Evolutionary conservation across 2,797 vertebrate species (phyloP), one percentile per base, ranked within the genome.

Genomic region (Peromyscus eremicus): DNA sequence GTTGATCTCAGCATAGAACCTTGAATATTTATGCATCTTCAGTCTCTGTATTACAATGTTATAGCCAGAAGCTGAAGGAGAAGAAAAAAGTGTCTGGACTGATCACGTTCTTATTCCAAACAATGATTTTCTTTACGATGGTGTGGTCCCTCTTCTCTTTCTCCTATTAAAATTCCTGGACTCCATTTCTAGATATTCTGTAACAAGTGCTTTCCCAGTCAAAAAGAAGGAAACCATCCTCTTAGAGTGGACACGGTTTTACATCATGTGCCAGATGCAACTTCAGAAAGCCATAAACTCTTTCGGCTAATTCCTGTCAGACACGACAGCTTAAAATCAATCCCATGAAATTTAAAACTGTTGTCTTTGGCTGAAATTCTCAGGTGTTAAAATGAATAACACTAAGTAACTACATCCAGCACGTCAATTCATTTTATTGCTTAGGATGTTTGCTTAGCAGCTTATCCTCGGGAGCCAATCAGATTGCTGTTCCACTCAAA

Each of bases 301-400:
- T 76, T 92, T 85, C 52, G 64, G 52, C 86, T 97, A 95, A 97
- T 96, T 95, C 91, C 79, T 91, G 37, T 95, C 89, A 91, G 88
- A 96, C 37, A 92, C 73, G 95, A 94, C 52, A 86, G 64, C 79
- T 97, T 95, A 95, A 94, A 27, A 79, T 98, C 94, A 92, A 49
- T 66, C 94, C 68, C 21, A 62, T 75, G 82, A 66, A 95, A 94
- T 89, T 92, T 88, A 94, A 94, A 92, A 64, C 70, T 91, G 89
- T 95, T 95, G 46, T 89, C 64, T 95, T 94, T 97, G 92, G 85
- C 92, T 94, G 64, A 75, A 84, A 13, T 91, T 75, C 83, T 76
- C 68, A 94, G 77, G 68, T 77, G n/a, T 87, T 93, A 94, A 87
- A 93, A 93, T 88, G 92, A 89, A 81, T 55, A 81, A 64, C 37